phyloP scores from a whole-genome alignment of 2,888 invertebrate genomes.

The Thymelicus sylvestris region DNA sequence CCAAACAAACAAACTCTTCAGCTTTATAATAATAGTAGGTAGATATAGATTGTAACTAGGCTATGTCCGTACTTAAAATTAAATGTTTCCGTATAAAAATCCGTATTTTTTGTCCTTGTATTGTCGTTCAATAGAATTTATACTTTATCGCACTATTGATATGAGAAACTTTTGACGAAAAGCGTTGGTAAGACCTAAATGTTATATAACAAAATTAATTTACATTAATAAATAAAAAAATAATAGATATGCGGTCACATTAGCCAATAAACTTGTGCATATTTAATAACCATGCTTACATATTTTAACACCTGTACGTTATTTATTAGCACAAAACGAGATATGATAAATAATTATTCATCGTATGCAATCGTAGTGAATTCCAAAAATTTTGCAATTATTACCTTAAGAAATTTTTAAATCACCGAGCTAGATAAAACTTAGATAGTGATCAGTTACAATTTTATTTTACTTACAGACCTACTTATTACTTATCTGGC shows the following conservation, averaged over 20 bases:
- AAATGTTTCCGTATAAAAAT: too few relatives aligned
- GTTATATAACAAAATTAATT: too few relatives aligned
- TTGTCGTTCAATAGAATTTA: too few relatives aligned
- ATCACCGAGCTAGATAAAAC: neutral
- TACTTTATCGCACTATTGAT: too few relatives aligned
- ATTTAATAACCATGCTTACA: neutral
- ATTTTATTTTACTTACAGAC: neutral
- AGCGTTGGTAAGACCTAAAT: too few relatives aligned
- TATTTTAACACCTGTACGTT: neutral
- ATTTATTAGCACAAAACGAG: neutral
- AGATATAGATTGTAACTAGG: neutral
- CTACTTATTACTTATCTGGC: neutral
- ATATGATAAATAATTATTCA: conserved; percentile 2
- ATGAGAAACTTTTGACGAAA: too few relatives aligned
- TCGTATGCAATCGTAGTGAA: neutral
- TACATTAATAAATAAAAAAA: too few relatives aligned
- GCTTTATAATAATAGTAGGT: too few relatives aligned
- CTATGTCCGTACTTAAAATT: neutral
- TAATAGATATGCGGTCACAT: conserved; percentile 10
- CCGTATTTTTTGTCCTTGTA: too few relatives aligned
- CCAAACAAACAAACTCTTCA: too few relatives aligned
- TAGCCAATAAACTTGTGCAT: conserved; percentile 17
- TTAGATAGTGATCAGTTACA: neutral
- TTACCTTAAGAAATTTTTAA: neutral
- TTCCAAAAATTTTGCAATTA: neutral